phyloP scores from a whole-genome alignment of 1,140 invertebrate genomes.

The Drosophila tsacasi region DNA sequence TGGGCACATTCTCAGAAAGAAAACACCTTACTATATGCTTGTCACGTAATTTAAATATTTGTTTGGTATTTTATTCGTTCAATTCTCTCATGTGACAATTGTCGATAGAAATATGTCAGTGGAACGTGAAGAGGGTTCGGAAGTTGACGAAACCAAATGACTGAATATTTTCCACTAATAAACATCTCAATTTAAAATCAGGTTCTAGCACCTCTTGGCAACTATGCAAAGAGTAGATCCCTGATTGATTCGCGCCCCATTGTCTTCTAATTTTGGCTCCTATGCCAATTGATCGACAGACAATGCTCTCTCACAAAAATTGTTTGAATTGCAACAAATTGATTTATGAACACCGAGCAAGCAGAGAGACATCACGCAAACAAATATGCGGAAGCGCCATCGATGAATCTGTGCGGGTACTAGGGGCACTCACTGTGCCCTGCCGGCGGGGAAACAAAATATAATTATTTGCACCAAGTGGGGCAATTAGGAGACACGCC shows the following conservation, averaged over 20 bases:
- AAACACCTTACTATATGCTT: constrained; percentile 18
- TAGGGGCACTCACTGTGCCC: constrained; percentile 34
- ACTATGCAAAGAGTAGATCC: constrained; percentile 15
- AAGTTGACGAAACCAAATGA: neutral
- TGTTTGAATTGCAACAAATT: constrained; percentile 76
- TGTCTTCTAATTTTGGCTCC: constrained; percentile 56
- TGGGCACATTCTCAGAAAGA: constrained; percentile 52
- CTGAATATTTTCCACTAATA: constrained; percentile 9
- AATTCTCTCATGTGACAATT: constrained; percentile 16
- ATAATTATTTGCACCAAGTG: constrained; percentile 22
- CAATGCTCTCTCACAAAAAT: constrained; percentile 22
- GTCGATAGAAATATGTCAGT: constrained; percentile 33
- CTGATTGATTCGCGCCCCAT: constrained; percentile 62
- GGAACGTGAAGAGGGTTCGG: constrained; percentile 48
- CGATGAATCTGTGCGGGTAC: neutral
- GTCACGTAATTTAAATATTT: constrained; percentile 66
- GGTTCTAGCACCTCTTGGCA: constrained; percentile 22
- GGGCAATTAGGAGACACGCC: constrained; percentile 28
- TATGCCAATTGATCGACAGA: constrained; percentile 64
- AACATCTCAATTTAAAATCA: constrained; percentile 18
- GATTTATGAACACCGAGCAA: constrained; percentile 64
- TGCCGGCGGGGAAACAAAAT: neutral
- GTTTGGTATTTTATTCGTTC: constrained; percentile 24
- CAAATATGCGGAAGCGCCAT: constrained; percentile 64
- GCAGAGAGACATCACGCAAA: constrained; percentile 16